Evolutionary conservation across 2,888 invertebrate species (phyloP), one percentile per base, ranked within the genome.

Genomic region (Pollenia angustigena): DNA sequence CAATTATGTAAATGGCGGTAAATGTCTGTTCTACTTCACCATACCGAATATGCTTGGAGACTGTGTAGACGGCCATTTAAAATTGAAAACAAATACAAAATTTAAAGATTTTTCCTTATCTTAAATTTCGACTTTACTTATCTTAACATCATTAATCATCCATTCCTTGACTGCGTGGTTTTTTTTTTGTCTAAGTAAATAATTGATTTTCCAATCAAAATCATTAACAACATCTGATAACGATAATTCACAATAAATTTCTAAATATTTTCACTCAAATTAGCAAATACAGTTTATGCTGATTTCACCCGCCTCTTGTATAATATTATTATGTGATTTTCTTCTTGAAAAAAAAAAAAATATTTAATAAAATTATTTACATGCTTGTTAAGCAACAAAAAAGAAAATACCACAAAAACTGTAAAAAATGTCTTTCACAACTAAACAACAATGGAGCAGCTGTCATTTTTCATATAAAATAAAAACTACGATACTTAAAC

Each of bases 391-490:
- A 2, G 11, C 12, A 23, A 9, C 18, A 1, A 56, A 14, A 71
- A 42, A 50, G 18, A 32, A 46, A 8, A 42, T 12, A 46, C 10
- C 32, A 74, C 16, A 23, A 72, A 46, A 54, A 66, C 44, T 32
- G 11, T 32, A 68, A 9, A 58, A 40, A 78, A 58, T 48, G 32
- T 69, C 46, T 16, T 32, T 14, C 58, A 52, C 42, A 44, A 72
- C 54, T 81, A 16, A 62, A 72, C 54, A 56, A 72, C 72, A 46
- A 50, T 56, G 46, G 12, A 64, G 85, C 88, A 88, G 85, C 78
- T 88, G 88, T 86, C 68, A 78, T 87, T 84, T 87, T 87, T 66
- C 64, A 75, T 74, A 14, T 44, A 44, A 42, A n/a, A n/a, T n/a
- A n/a, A 14, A 42, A 42, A 23, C 18, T 14, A 23, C n/a, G 18